Conservation (phyloP, 2,797 vertebrate species). For the Paramormyrops hopkinsi region DNA sequence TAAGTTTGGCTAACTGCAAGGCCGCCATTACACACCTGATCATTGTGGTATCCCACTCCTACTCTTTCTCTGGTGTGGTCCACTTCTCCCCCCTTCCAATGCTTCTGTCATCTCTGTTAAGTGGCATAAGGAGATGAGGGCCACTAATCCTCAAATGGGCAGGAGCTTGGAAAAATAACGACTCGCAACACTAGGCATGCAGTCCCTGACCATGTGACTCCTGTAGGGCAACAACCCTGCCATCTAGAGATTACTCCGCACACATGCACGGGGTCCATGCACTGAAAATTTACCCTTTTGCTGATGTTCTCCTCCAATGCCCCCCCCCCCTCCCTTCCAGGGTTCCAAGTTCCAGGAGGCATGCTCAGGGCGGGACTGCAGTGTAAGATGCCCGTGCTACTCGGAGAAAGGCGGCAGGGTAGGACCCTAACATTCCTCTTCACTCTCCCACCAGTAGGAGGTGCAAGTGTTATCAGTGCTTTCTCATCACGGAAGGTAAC, state of each 20-base stretch:
- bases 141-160: neutral
- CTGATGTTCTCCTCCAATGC: neutral
- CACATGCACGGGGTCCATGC: neutral
- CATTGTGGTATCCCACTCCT: neutral
- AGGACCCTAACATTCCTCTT: constrained; percentile 47
- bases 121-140: constrained; percentile 29
- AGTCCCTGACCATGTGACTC: constrained; percentile 17
- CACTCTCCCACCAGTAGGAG: neutral
- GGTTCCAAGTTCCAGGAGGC: constrained; percentile 64
- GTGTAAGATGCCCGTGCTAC: constrained; percentile 69
- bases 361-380: constrained; percentile 77
- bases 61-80: neutral
- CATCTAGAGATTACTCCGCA: neutral
- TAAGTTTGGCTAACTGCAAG: neutral
- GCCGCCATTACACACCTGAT: neutral
- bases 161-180: constrained; percentile 15
- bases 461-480: neutral
- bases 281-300: neutral
- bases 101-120: constrained; percentile 36
- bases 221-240: neutral
- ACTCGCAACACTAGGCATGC: constrained; percentile 22
- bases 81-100: neutral
- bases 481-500: neutral
- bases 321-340: constrained; percentile 47
- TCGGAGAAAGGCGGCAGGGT: constrained; percentile 84